Percentiles rank a stretch among this genome's conserved stretches.
Evolutionary conservation across 1,140 invertebrate species (phyloP).

Genomic region (Gyrodactylus salaris): DNA sequence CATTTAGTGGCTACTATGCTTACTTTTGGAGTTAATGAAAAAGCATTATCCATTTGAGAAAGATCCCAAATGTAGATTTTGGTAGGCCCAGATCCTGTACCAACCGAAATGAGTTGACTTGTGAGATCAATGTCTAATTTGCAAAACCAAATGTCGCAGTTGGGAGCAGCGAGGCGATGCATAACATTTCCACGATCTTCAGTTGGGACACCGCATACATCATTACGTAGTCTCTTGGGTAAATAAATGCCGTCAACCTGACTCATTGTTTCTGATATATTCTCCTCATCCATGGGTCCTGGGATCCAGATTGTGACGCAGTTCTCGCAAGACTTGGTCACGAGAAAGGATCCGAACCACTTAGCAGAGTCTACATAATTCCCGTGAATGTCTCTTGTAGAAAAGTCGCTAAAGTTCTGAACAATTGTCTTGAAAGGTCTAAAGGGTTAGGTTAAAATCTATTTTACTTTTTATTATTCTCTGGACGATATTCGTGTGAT

Average conservation of each 20-base stretch:
- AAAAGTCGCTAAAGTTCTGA: neutral
- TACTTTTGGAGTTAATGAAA: neutral
- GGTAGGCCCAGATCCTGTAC: neutral
- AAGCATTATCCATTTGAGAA: neutral
- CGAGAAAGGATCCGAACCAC: neutral
- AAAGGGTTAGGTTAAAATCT: neutral
- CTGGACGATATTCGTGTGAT: constrained; percentile 1
- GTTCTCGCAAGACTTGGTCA: constrained; percentile 4
- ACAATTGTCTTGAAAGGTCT: neutral
- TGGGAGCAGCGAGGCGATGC: neutral
- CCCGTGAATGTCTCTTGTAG: constrained; percentile 2
- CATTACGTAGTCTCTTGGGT: neutral
- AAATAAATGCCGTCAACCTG: neutral
- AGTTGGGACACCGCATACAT: neutral
- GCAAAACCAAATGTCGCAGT: constrained; percentile 7
- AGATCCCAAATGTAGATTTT: constrained; percentile 4
- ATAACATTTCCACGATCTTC: neutral
- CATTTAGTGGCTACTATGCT: neutral
- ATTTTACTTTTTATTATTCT: neutral
- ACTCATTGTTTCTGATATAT: neutral
- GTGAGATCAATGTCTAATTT: constrained; percentile 4
- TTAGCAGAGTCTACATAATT: constrained; percentile 6
- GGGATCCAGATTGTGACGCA: neutral
- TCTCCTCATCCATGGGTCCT: neutral
- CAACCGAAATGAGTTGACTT: neutral